These are phyloP conservation scores for Loriculus beryllinus DNA, from an alignment of 2,797 vertebrate species.

Conservation along the genomic window DNA sequence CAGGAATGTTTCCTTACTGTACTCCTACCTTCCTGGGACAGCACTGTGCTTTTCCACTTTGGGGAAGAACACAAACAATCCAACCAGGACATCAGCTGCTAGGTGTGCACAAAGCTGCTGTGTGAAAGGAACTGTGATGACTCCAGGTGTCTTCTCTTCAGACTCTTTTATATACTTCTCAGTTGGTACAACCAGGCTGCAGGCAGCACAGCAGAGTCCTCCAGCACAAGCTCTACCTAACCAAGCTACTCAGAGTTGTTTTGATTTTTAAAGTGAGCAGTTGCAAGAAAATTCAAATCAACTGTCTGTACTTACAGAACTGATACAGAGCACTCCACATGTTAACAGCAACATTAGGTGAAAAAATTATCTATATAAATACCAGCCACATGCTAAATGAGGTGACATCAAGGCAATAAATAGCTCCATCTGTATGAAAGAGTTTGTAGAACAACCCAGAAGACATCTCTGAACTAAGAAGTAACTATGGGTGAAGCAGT, in stretches of 20 bases:
- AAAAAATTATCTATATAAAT: slow-evolving; percentile 63
- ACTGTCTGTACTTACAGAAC: slow-evolving; percentile 20
- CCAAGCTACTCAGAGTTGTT: not conserved
- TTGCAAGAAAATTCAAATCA: slow-evolving; percentile 22
- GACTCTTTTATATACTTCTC: not conserved
- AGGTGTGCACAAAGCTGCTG: not conserved
- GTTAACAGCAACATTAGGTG: slow-evolving; percentile 58
- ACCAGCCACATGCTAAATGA: slow-evolving; percentile 60
- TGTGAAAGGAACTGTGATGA: not conserved
- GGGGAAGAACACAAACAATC: not conserved
- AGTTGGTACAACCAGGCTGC: not conserved
- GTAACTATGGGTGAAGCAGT: not conserved
- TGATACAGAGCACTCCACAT: slow-evolving; percentile 44
- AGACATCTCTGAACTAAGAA: slow-evolving; percentile 31
- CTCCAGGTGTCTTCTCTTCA: not conserved
- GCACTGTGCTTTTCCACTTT: not conserved
- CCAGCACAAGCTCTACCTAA: not conserved
- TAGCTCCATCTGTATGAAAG: slow-evolving; percentile 59
- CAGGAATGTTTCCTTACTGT: not conserved
- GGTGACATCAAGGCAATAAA: slow-evolving; percentile 67
- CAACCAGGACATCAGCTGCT: not conserved
- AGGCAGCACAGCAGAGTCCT: not conserved
- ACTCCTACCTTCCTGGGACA: not conserved
- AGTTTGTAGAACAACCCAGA: slow-evolving; percentile 30
- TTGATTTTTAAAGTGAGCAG: slow-evolving; percentile 14